Base-by-base conservation (phyloP, 2,888 invertebrate genomes). In the Cacoxenus indagator region DNA sequence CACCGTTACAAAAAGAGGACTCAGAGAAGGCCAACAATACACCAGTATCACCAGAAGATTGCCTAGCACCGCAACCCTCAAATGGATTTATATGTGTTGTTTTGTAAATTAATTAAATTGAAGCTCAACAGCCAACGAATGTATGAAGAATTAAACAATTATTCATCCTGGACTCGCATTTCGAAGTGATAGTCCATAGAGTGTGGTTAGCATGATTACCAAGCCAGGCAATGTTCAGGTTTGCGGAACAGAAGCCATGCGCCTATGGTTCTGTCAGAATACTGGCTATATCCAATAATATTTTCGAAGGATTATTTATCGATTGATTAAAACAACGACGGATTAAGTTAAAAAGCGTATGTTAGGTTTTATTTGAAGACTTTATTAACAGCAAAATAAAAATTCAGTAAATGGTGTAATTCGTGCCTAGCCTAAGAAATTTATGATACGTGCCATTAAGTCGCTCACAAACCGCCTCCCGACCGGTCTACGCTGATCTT, bases 401-500 rank as follows among this genome's bases (percentile, higher is more conserved):
- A 81, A 76, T 67, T 46, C 31, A 17, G 6, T 62, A 70, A 69
- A 66, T 72, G 67, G 59, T 72, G 68, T 68, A 74, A 71, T 74
- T 76, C 72, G 70, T 73, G 67, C 48, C 62, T 69, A 67, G 64
- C 51, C 46, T 64, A 64, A 31, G 29, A 29, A 64, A n/a, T 45
- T 45, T 45, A 69, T 74, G 66, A 64, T 64, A 67, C 8, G 62
- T 72, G 37, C 61, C 43, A 3, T 24, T 57, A 57, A 55, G 57
- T 57, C 57, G 46, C 43, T 91, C 95, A 98, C 80, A 98, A 90
- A 76, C 98, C 98, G 77, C 98, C 98, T 22, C 98, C 98, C 78
- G 97, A 98, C 84, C 98, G 92, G 87, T 98, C 97, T 1, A 98
- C 97, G 43, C 93, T 92, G 85, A 96, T 95, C 88, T 94, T 93